Evolutionary conservation across 1,140 invertebrate genomes (phyloP), one percentile per base, ranked within the genome.

Genomic region (Leptestheria dahalacensis): DNA sequence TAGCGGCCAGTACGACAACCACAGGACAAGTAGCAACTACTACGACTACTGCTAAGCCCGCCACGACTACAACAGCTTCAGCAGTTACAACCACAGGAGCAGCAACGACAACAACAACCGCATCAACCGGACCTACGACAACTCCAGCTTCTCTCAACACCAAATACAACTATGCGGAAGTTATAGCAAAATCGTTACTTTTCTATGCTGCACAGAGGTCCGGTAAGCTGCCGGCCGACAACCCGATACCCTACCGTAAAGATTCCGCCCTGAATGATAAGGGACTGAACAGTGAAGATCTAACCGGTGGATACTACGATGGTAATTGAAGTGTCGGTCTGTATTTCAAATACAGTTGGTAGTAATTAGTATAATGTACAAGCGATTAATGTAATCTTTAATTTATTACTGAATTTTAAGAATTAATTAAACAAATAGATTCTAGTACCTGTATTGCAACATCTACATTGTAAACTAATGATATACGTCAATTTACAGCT

Each of bases 131-230:
- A 23, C 20, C 57, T 47, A 58, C 57, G 2, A 58, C 28, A 58
- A 58, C 29, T 23, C 48, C 28, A 23, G 20, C 47, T 12, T 28
- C 58, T 1, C 15, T 47, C 10, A 47, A n/a, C 55, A 59, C 60
- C n/a, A 57, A 64, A 23, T 69, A 76, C 61, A 72, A 81, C 67
- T 82, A 81, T 63, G 70, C 68, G 11, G 66, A 74, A 62, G 78
- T 75, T 1, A 60, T 81, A 50, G 65, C 67, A 52, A 66, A 76
- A 48, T 82, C 80, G 4, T 69, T 82, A 33, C 65, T 82, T 59
- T 83, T 82, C 68, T 83, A 79, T 68, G 78, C 82, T 66, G 79
- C 81, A 2, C 80, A 83, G 66, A 71, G 80, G 58, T 82, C 79
- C 3, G 82, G 81, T n/a, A 72, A 72, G 49, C 71, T 83, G 6